phyloP scores from a whole-genome alignment of 2,888 invertebrate species.

The Seladonia tumulorum region DNA sequence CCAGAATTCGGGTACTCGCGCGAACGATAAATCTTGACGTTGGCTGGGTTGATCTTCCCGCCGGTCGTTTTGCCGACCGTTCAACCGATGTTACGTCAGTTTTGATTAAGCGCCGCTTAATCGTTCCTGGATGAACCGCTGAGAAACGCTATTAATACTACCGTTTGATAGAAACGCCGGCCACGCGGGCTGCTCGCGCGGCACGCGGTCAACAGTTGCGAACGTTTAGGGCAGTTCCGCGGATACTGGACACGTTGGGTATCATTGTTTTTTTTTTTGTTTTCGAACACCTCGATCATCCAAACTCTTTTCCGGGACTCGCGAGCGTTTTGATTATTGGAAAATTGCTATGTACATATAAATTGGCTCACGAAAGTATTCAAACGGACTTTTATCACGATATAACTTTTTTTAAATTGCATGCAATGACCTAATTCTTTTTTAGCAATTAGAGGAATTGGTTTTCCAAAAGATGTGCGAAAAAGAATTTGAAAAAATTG shows the following conservation, averaged over 20 bases:
- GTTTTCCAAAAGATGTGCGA: too few relatives aligned
- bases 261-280: too few relatives aligned
- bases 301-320: too few relatives aligned
- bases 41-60: background rate
- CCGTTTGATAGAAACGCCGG: constrained; percentile 5
- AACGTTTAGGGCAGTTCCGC: background rate
- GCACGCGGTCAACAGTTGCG: background rate
- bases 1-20: constrained; percentile 34
- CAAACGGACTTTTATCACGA: too few relatives aligned
- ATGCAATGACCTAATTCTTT: too few relatives aligned
- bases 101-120: constrained; percentile 47
- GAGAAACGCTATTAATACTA: constrained; percentile 41
- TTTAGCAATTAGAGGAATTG: too few relatives aligned
- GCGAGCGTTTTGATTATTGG: too few relatives aligned
- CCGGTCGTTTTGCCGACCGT: constrained; percentile 29
- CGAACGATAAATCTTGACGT: constrained; percentile 43
- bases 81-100: constrained; percentile 45
- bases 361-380: too few relatives aligned
- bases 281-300: too few relatives aligned
- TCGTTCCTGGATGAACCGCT: constrained; percentile 41
- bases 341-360: too few relatives aligned
- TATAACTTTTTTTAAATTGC: too few relatives aligned
- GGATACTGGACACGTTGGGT: background rate
- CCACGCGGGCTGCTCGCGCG: background rate
- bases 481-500: too few relatives aligned